phyloP scores from a whole-genome alignment of 2,888 invertebrate species.

The Leucophora obtusa region DNA sequence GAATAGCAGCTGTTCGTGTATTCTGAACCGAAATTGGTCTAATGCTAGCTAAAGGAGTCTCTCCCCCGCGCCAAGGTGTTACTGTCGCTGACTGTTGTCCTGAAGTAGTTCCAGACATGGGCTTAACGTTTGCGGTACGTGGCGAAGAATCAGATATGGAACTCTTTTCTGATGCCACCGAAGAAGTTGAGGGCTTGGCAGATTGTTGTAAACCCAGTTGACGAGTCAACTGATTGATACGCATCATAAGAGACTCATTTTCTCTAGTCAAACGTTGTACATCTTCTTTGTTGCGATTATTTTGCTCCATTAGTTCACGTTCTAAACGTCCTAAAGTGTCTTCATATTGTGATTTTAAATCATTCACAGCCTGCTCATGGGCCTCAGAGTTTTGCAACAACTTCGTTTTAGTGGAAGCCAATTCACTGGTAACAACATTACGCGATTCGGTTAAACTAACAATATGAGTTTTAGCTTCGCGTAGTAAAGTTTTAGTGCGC shows the following conservation, averaged over 20 bases:
- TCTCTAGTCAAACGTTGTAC: conserved; percentile 80
- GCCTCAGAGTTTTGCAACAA: conserved; percentile 81
- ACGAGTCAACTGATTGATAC: conserved; percentile 84
- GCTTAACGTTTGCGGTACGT: conserved; percentile 95
- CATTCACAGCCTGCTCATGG: conserved; percentile 81
- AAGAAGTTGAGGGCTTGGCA: conserved; percentile 84
- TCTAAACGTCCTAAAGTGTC: conserved; percentile 84
- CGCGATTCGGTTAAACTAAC: conserved; percentile 86
- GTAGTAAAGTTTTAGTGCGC: conserved; percentile 83
- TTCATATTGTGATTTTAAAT: conserved; percentile 85
- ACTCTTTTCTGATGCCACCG: conserved; percentile 81
- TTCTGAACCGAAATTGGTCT: conserved; percentile 90
- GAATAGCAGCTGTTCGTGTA: conserved; percentile 86
- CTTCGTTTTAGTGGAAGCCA: conserved; percentile 80
- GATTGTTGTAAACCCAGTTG: conserved; percentile 83
- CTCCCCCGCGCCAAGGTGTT: conserved; percentile 86
- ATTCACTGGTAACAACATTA: conserved; percentile 81
- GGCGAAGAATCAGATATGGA: conserved; percentile 81
- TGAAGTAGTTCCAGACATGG: conserved; percentile 87
- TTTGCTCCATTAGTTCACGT: conserved; percentile 85
- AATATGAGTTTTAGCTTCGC: conserved; percentile 87
- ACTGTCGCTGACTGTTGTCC: conserved; percentile 80
- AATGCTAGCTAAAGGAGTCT: conserved; percentile 94
- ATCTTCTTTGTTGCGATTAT: conserved; percentile 81
- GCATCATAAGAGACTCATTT: conserved; percentile 85